A percentile compares a stretch with the other conserved stretches of the same genome.
These are phyloP conservation scores for Taurulus bubalis DNA, from an alignment of 2,113 vertebrate genomes.

Conservation along the genomic window DNA sequence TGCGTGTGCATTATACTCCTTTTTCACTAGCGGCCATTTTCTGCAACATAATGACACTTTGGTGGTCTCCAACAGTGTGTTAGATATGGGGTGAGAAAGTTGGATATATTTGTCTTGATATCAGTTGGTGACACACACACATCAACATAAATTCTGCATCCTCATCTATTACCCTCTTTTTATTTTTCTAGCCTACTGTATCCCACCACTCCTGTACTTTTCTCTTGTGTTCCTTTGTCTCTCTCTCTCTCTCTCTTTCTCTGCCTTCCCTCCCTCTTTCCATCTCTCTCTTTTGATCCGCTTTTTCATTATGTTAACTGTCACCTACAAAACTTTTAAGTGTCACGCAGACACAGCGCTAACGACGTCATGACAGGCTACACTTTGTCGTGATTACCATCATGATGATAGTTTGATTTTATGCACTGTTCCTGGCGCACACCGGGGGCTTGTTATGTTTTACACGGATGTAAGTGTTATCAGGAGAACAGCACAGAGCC, in stretches of 20 bases:
- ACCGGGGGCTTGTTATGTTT: conserved; percentile 72
- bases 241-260: not conserved
- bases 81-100: not conserved
- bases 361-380: conserved; percentile 61
- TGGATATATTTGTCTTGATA: conserved; percentile 53
- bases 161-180: not conserved
- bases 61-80: conserved; percentile 28
- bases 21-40: conserved; percentile 14
- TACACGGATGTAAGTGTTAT: conserved; percentile 61
- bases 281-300: conserved; percentile 1
- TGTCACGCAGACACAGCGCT: conserved; percentile 43
- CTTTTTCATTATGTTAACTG: conserved; percentile 37
- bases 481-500: conserved; percentile 63
- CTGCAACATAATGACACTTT: conserved; percentile 48
- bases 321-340: conserved; percentile 40
- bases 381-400: conserved; percentile 69
- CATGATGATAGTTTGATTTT: conserved; percentile 67
- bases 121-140: conserved; percentile 50
- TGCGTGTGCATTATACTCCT: conserved; percentile 2
- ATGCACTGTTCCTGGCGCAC: conserved; percentile 70
- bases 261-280: not conserved
- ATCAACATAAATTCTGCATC: conserved; percentile 42
- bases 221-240: not conserved
- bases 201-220: not conserved
- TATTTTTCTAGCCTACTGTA: not conserved